These are phyloP conservation scores for Caenorhabditis sp. DNA, from an alignment of 2,888 invertebrate genomes.

Conservation along the genomic window DNA sequence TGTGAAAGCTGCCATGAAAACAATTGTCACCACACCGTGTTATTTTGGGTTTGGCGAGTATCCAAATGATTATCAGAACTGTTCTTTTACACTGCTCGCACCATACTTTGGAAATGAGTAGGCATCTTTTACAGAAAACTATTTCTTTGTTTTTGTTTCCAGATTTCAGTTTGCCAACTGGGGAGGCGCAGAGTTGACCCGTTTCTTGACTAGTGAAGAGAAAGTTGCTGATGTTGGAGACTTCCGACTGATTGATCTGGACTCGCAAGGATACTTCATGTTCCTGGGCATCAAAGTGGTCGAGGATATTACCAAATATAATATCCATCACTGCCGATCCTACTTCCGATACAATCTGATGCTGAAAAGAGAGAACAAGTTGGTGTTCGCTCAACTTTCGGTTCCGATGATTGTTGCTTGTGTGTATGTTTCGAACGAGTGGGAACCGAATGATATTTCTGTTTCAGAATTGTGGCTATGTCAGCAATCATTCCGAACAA, in stretches of 20 bases:
- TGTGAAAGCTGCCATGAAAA: slow-evolving; percentile 9
- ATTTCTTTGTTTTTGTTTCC: not conserved
- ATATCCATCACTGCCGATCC: not conserved
- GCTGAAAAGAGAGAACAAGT: slow-evolving; percentile 23
- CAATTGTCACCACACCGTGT: slow-evolving; percentile 19
- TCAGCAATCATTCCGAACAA: slow-evolving; percentile 16
- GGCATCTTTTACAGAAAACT: not conserved
- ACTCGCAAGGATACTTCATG: slow-evolving; percentile 11
- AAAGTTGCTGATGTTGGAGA: slow-evolving; percentile 15
- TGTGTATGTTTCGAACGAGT: not conserved
- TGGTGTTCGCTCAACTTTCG: slow-evolving; percentile 1
- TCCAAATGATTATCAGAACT: slow-evolving; percentile 53
- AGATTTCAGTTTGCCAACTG: slow-evolving; percentile 31
- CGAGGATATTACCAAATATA: not conserved
- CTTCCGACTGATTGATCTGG: slow-evolving; percentile 15
- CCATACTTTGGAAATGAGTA: slow-evolving; percentile 30
- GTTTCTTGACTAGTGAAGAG: not conserved
- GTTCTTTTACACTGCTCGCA: slow-evolving; percentile 23
- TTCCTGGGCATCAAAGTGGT: slow-evolving; percentile 11
- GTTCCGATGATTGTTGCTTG: slow-evolving; percentile 7
- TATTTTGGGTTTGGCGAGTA: slow-evolving; percentile 36
- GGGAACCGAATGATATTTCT: not conserved
- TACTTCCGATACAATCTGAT: slow-evolving; percentile 22
- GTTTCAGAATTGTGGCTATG: not conserved
- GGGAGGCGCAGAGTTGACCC: slow-evolving; percentile 1